Conservation (phyloP, 2,888 invertebrate genomes). For the Coleophora deauratella region DNA sequence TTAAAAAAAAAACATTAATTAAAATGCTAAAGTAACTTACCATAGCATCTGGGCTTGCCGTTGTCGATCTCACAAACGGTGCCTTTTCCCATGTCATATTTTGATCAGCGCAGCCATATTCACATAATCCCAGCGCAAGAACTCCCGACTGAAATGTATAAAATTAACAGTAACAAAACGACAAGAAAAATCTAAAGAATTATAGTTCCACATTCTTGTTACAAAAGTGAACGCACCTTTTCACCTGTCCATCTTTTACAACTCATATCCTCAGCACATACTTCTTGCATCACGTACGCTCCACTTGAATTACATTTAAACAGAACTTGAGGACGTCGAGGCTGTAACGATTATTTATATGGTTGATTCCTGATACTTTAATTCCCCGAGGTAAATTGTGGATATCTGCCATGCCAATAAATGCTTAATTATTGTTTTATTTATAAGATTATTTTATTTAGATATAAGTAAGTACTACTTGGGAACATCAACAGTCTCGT, state of each 20-base stretch:
- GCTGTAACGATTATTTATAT: slow-evolving; percentile 34
- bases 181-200: no score
- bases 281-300: slow-evolving; percentile 82
- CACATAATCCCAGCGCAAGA: slow-evolving; percentile 79
- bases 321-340: slow-evolving; percentile 76
- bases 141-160: slow-evolving; percentile 66
- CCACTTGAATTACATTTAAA: slow-evolving; percentile 82
- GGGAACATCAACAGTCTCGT: no score
- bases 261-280: slow-evolving; percentile 75
- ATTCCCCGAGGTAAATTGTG: no score
- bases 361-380: no score
- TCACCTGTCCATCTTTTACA: slow-evolving; percentile 70
- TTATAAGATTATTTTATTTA: no score
- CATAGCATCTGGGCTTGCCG: no score
- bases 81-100: slow-evolving; percentile 54
- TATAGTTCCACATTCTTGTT: no score
- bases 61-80: slow-evolving; percentile 26
- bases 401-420: no score
- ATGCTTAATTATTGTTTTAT: no score
- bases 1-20: no score
- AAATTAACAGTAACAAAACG: neutral
- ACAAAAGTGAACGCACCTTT: slow-evolving; percentile 53
- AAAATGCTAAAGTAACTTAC: no score
- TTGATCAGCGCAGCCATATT: slow-evolving; percentile 78
- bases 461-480: no score